Percentiles rank a stretch among this genome's conserved stretches.
These are phyloP conservation scores for Battus philenor DNA, from an alignment of 1,140 invertebrate genomes.

Conservation along the genomic window DNA sequence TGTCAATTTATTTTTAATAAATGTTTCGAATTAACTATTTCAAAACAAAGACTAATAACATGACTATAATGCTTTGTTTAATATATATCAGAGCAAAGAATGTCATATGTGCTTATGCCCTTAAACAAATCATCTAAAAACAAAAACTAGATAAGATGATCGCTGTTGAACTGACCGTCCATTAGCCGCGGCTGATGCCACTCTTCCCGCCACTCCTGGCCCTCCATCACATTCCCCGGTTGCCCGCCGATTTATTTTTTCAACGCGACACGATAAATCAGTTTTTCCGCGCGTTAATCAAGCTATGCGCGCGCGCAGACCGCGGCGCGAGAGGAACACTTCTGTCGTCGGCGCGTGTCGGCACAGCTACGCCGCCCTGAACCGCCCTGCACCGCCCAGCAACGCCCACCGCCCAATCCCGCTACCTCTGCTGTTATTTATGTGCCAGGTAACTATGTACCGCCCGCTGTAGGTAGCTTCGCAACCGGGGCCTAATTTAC, in stretches of 20 bases:
- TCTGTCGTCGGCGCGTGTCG: constrained; percentile 61
- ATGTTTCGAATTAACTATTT: too few species aligned
- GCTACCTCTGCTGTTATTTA: constrained; percentile 4
- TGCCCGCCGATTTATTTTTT: constrained; percentile 61
- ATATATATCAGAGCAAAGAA: too few species aligned
- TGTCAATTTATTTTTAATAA: too few species aligned
- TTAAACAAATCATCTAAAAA: too few species aligned
- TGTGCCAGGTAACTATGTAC: constrained; percentile 2
- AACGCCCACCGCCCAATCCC: constrained; percentile 46
- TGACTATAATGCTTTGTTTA: too few species aligned
- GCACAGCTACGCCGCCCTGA: constrained; percentile 9
- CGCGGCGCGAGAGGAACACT: constrained; percentile 54
- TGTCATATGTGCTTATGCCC: too few species aligned
- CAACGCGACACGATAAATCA: constrained; percentile 70
- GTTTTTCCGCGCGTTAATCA: constrained; percentile 62
- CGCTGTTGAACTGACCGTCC: constrained; percentile 52
- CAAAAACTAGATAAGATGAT: constrained; percentile 9
- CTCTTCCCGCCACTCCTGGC: constrained; percentile 66
- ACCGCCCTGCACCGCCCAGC: constrained; percentile 25
- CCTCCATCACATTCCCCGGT: constrained; percentile 63
- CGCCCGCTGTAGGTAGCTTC: not conserved
- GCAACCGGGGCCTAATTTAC: too few species aligned
- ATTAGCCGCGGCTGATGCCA: constrained; percentile 63
- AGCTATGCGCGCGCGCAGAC: constrained; percentile 46
- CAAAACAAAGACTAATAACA: too few species aligned